Conservation (phyloP, 1,140 invertebrate genomes). For the Radopholus similis region DNA sequence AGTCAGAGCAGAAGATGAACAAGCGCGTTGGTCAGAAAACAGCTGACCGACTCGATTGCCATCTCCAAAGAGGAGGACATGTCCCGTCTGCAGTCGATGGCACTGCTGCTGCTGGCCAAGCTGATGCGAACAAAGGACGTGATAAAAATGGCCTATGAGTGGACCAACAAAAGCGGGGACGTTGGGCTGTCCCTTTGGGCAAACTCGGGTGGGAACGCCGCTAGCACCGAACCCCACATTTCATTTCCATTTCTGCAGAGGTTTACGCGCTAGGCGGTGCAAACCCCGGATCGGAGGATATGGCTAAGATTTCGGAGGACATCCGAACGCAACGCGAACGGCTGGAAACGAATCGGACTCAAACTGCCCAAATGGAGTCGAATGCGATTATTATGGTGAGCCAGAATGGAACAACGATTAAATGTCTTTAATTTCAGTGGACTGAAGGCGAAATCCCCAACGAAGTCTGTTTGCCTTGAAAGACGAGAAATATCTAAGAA, state of each 20-base stretch:
- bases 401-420: not conserved
- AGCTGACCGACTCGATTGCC: slow-evolving; percentile 28
- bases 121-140: slow-evolving; percentile 21
- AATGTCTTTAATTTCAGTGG: slow-evolving; percentile 9
- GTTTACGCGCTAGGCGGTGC: not conserved
- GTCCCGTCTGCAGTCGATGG: slow-evolving; percentile 27
- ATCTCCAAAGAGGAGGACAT: slow-evolving; percentile 36
- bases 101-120: slow-evolving; percentile 30
- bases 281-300: too few relatives aligned
- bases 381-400: not conserved
- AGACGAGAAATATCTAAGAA: not conserved
- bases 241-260: not conserved
- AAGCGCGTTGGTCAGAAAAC: slow-evolving; percentile 18
- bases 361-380: not conserved
- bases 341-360: not conserved
- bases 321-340: not conserved
- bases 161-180: slow-evolving; percentile 27
- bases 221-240: not conserved
- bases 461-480: not conserved
- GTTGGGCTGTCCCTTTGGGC: slow-evolving; percentile 25
- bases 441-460: slow-evolving; percentile 1
- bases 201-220: slow-evolving; percentile 11
- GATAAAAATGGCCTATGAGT: slow-evolving; percentile 28
- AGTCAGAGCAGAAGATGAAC: not conserved
- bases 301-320: not conserved